These are phyloP conservation scores for Dermolepida albohirtum DNA, from an alignment of 2,888 invertebrate genomes.

Conservation along the genomic window DNA sequence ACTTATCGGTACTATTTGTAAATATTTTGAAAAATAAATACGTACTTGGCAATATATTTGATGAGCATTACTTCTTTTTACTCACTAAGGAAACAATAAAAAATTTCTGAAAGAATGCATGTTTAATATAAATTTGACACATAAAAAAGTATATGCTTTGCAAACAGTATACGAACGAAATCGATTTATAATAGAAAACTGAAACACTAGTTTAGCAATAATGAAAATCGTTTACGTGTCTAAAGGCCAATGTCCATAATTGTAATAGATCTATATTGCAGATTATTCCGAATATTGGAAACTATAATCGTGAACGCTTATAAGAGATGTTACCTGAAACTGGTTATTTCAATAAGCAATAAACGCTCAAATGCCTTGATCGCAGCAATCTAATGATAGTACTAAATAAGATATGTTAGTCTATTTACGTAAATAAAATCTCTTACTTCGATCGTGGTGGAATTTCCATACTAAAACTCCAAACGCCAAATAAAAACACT, in stretches of 20 bases:
- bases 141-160: too few species aligned
- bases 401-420: background rate
- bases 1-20: too few species aligned
- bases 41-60: background rate
- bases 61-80: background rate
- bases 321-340: constrained; percentile 9
- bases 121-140: too few species aligned
- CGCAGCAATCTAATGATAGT: background rate
- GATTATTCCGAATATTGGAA: constrained; percentile 14
- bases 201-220: background rate
- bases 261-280: constrained; percentile 8
- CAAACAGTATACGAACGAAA: too few species aligned
- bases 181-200: background rate
- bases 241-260: constrained; percentile 17
- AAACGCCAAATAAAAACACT: too few species aligned
- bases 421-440: background rate
- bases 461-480: background rate
- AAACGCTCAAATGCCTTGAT: constrained; percentile 7
- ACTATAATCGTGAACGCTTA: background rate
- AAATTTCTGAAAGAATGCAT: too few species aligned
- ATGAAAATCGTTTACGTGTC: background rate
- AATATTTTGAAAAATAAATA: background rate
- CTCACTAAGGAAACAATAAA: too few species aligned
- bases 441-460: background rate
- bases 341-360: constrained; percentile 29